phyloP scores from a whole-genome alignment of 2,797 vertebrate species.

The Petrocephalus schoutedeni region DNA sequence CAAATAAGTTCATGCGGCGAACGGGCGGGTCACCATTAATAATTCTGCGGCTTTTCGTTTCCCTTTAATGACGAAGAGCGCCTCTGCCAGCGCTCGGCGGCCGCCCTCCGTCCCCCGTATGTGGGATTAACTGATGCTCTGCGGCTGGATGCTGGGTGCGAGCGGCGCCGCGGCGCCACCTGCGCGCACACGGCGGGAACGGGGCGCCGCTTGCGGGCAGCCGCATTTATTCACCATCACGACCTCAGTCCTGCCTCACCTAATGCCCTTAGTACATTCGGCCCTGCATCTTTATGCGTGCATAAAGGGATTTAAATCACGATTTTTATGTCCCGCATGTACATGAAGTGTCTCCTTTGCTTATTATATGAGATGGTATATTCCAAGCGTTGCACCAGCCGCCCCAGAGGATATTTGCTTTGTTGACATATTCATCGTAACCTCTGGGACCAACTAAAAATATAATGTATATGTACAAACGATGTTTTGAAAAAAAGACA shows the following conservation, averaged over 20 bases:
- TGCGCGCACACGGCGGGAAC: not conserved
- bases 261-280: not conserved
- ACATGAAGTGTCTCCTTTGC: not conserved
- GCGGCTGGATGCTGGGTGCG: not conserved
- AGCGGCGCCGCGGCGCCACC: conserved; percentile 21
- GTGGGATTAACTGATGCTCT: conserved; percentile 3
- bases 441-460: not conserved
- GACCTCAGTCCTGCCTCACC: not conserved
- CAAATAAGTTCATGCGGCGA: conserved; percentile 30
- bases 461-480: not conserved
- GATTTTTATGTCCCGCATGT: not conserved
- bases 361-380: not conserved
- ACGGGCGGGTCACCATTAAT: conserved; percentile 6
- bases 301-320: not conserved
- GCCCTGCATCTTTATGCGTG: not conserved
- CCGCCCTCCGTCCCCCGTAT: not conserved
- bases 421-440: not conserved
- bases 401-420: not conserved
- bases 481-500: not conserved
- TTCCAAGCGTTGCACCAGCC: not conserved
- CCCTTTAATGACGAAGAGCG: not conserved
- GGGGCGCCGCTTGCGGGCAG: not conserved
- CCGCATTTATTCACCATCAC: not conserved
- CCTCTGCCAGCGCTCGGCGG: not conserved
- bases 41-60: not conserved